Percentiles rank a stretch among this genome's conserved stretches.
Evolutionary conservation across 2,888 invertebrate genomes (phyloP).

Genomic region (Agonopterix subpropinquella): DNA sequence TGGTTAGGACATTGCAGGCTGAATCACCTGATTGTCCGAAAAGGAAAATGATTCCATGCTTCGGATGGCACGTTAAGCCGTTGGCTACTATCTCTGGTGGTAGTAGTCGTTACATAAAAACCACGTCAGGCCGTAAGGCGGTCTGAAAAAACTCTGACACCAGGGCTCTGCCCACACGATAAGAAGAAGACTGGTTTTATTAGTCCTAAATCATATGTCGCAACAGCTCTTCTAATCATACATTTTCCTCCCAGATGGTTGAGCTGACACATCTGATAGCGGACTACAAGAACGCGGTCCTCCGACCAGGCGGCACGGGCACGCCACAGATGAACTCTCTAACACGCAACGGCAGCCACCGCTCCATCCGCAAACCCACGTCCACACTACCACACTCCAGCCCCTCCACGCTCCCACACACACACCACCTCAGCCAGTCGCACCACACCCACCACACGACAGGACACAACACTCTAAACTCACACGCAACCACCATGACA

Average conservation of each 20-base stretch:
- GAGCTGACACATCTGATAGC: conserved; percentile 94
- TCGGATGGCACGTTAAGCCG: too few species aligned
- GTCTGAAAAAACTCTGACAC: too few species aligned
- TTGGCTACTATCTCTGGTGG: too few species aligned
- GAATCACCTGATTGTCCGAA: too few species aligned
- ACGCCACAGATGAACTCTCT: conserved; percentile 88
- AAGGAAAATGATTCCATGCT: too few species aligned
- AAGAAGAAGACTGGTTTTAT: too few species aligned
- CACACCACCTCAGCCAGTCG: conserved; percentile 35
- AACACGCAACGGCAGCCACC: conserved; percentile 81
- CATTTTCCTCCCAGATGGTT: conserved; percentile 78
- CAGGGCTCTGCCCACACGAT: too few species aligned
- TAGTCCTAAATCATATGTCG: too few species aligned
- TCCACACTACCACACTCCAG: conserved; percentile 57
- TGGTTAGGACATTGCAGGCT: too few species aligned
- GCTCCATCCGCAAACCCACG: conserved; percentile 70
- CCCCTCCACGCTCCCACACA: conserved; percentile 58
- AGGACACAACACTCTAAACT: conserved; percentile 76
- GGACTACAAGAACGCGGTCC: conserved; percentile 94
- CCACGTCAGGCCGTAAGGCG: too few species aligned
- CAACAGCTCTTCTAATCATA: too few species aligned
- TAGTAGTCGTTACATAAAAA: too few species aligned
- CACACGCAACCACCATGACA: conserved; percentile 70
- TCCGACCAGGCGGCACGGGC: conserved; percentile 82
- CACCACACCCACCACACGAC: conserved; percentile 54